Conservation (phyloP, 1,140 invertebrate genomes). For the Trialeurodes vaporariorum region DNA sequence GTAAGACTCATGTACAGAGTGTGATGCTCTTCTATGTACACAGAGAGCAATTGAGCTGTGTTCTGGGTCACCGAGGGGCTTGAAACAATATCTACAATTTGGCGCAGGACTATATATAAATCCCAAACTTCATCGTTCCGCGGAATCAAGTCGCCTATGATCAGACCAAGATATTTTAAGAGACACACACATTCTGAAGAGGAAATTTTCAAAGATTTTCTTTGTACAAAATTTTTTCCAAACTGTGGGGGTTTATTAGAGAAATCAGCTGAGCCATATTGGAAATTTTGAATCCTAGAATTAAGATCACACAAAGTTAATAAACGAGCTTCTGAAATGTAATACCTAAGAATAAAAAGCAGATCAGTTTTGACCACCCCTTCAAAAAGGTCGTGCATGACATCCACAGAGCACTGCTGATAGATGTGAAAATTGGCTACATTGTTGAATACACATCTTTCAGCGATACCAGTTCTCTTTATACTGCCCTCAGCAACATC, state of each 20-base stretch:
- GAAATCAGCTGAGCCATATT: no score
- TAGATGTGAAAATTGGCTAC: conserved; percentile 7
- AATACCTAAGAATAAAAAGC: no score
- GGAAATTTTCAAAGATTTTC: conserved; percentile 22
- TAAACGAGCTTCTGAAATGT: no score
- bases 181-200: conserved; percentile 25
- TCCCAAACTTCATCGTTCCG: conserved; percentile 20
- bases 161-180: conserved; percentile 19
- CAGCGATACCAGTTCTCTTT: conserved; percentile 15
- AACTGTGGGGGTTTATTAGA: no score
- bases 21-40: not conserved
- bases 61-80: not conserved
- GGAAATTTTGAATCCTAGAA: no score
- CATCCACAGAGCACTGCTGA: conserved; percentile 10
- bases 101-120: conserved; percentile 20
- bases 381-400: conserved; percentile 39
- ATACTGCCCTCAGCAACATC: conserved; percentile 7
- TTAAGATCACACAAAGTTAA: no score
- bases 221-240: no score
- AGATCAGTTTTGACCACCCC: no score
- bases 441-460: conserved; percentile 21
- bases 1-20: not conserved
- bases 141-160: conserved; percentile 24
- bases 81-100: conserved; percentile 25
- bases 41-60: not conserved